Percentiles rank a stretch among this genome's conserved stretches.
Evolutionary conservation across 2,888 invertebrate genomes (phyloP).

Genomic region (Coronaproctus castanopsis): DNA sequence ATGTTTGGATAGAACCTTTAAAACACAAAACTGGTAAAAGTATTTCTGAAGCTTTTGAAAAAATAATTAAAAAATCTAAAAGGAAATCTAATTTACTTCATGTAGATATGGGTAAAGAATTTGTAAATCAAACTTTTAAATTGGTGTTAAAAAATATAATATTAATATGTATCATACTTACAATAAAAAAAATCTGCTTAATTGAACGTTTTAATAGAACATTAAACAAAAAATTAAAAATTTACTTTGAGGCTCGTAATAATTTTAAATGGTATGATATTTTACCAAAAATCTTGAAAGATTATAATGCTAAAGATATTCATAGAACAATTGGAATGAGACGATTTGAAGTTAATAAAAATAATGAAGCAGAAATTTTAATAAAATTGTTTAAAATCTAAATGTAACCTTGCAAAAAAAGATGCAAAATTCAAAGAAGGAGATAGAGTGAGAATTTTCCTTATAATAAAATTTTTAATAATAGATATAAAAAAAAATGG

Average conservation of each 20-base stretch:
- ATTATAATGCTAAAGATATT: background rate
- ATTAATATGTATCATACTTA: conserved; percentile 8
- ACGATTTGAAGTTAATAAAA: conserved; percentile 2
- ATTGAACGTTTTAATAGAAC: conserved; percentile 8
- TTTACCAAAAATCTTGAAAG: conserved; percentile 1
- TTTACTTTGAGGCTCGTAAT: conserved; percentile 1
- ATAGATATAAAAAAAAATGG: background rate
- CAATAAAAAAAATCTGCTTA: conserved; percentile 2
- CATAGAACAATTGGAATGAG: conserved; percentile 6
- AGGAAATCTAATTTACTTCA: conserved; percentile 2
- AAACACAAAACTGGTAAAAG: too few relatives aligned
- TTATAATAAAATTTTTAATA: conserved; percentile 1
- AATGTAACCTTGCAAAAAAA: background rate
- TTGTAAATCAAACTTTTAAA: conserved; percentile 5
- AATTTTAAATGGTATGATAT: conserved; percentile 3
- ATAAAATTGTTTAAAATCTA: background rate
- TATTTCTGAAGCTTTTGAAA: too few relatives aligned
- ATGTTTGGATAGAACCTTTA: conserved; percentile 8
- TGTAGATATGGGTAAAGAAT: conserved; percentile 8
- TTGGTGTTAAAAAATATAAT: conserved; percentile 2
- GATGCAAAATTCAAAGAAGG: conserved; percentile 5
- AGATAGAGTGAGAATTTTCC: conserved; percentile 1
- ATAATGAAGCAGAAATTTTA: conserved; percentile 6
- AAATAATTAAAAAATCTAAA: too few relatives aligned
- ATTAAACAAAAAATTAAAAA: conserved; percentile 8